Base-by-base conservation (phyloP, 2,888 invertebrate genomes). In the Clitarchus hookeri region DNA sequence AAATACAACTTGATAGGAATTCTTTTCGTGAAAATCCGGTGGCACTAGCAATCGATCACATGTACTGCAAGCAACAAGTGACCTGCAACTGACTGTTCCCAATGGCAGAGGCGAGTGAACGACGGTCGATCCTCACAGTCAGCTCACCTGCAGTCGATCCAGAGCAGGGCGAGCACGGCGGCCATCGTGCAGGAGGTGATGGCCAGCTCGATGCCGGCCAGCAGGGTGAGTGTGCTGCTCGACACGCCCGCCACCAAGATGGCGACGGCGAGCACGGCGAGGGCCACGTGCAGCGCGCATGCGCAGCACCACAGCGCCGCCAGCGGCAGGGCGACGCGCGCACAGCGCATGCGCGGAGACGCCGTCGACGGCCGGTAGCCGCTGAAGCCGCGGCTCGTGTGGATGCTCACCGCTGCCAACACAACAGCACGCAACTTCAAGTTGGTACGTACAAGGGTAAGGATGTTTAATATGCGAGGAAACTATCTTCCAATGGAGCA, bases 351-450 rank as follows among this genome's bases (percentile, higher is more conserved):
- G 90, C 16, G 91, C 89, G n/a, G 84, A 65, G 36, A 36, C 27
- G 65, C 27, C 6, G 89, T 86, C 6, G 91, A 90, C n/a, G 91
- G 89, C 65, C 90, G 89, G 86, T 91, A 91, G 19, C 92, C 91
- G 16, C 91, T 90, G 89, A 91, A 91, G 23, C 91, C 91, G 86
- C 93, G 92, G 11, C 94, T 93, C 44, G 94, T 94, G 90, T 94
- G 94, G 87, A 94, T 94, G 85, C 94, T 94, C 36, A 93, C 93
- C 36, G 94, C 94, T 94, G 90, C 26, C 90, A 90, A 65, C 27
- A 44, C 82, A 44, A 0, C 36, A 36, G 4, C 44, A 36, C 44
- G n/a, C 44, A 23, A 27, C 36, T 36, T 36, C 36, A 36, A 36
- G 36, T 36, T 36, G 36, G 36, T 36, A 36, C 36, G 36, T 36